Evolutionary conservation across 2,797 vertebrate species (phyloP), one percentile per base, ranked within the genome.

Genomic region (Anas georgica): DNA sequence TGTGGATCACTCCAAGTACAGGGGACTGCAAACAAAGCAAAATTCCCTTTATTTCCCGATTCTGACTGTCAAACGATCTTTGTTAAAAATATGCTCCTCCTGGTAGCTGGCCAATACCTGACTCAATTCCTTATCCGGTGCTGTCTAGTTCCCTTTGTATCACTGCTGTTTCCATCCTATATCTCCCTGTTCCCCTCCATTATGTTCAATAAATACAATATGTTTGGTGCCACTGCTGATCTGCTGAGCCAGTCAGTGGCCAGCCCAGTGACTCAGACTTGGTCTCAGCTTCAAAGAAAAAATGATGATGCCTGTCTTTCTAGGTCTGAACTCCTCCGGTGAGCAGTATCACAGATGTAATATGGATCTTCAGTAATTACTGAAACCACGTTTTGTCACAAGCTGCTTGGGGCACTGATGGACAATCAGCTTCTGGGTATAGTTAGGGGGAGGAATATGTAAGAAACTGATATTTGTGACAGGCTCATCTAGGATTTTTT

Each of bases 81-180:
- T 77, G 83, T 95, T 93, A 91, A 90, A 94, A 96, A 95, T 94
- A 96, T 12, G 68, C 80, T 94, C 41, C 5, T 68, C 48, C 91
- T 95, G 90, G 93, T 95, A 86, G 75, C 96, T 87, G 93, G 88
- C 96, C 94, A 96, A 68, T 86, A 93, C 72, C 94, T 70, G 83
- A 87, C 90, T 93, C 17, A 25, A 74, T 91, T 93, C 74, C 91
- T 94, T 67, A 90, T 33, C 80, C 8, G 0, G 43, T 26, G 75
- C 91, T 87, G 78, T 37, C 84, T 63, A 60, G 2, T 72, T 92
- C 43, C 62, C 68, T 91, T 64, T 77, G 83, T 80, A 72, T 54
- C 64, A 11, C 81, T 74, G 90, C 83, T 77, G 81, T 55, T 72
- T 20, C 86, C 64, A 58, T 70, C 68, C 93, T 79, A 8, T 20